phyloP scores from a whole-genome alignment of 2,797 vertebrate genomes.

The Crax fasciolata region DNA sequence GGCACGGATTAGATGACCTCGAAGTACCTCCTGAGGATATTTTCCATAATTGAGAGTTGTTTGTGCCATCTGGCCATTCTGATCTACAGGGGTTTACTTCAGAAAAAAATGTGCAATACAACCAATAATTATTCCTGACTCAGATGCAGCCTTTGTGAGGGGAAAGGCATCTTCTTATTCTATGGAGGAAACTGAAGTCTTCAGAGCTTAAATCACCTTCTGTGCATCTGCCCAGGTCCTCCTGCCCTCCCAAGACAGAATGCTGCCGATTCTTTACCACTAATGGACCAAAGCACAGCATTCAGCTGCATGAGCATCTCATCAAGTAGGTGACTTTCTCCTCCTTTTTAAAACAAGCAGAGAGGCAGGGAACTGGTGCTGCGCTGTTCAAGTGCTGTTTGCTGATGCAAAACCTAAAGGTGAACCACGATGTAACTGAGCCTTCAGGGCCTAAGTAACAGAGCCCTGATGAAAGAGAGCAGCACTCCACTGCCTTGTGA shows the following conservation, averaged over 20 bases:
- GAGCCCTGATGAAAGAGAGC: neutral
- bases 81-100: neutral
- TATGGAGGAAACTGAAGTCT: neutral
- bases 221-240: neutral
- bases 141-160: neutral
- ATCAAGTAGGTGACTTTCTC: neutral
- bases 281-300: neutral
- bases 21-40: conserved; percentile 1
- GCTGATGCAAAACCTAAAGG: neutral
- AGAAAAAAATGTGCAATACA: neutral
- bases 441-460: neutral
- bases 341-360: neutral
- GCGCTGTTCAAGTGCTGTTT: neutral
- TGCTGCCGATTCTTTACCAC: neutral
- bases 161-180: neutral
- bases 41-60: neutral
- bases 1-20: neutral
- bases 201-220: neutral
- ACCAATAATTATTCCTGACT: neutral
- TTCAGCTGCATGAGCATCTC: neutral
- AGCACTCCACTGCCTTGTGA: neutral
- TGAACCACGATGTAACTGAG: neutral
- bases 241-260: neutral
- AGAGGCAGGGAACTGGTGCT: neutral
- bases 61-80: conserved; percentile 1